Evolutionary conservation across 2,113 vertebrate genomes (phyloP).

Genomic region (Bujurquina vittata): DNA sequence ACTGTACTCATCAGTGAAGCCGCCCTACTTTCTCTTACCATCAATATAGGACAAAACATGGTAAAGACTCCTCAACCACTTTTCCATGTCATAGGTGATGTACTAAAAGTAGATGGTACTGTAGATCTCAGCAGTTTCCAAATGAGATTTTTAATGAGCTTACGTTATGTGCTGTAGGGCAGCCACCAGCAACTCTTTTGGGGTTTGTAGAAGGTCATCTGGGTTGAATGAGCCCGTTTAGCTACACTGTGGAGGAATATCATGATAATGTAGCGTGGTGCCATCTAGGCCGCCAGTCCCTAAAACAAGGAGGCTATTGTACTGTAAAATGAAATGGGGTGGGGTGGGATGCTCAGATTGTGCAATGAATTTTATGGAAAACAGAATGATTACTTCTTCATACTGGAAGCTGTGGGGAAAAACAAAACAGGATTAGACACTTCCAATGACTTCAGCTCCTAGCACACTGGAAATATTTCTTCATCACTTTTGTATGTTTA

Average conservation of each 20-base stretch:
- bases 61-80: conserved; percentile 57
- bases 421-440: conserved; percentile 16
- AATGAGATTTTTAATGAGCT: conserved; percentile 79
- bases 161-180: conserved; percentile 67
- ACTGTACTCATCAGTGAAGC: conserved; percentile 63
- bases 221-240: conserved; percentile 75
- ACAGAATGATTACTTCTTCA: conserved; percentile 60
- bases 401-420: conserved; percentile 29
- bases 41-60: conserved; percentile 72
- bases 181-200: conserved; percentile 67
- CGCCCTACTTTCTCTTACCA: conserved; percentile 68
- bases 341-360: conserved; percentile 63
- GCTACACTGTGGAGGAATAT: conserved; percentile 74
- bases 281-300: conserved; percentile 69
- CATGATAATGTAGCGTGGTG: conserved; percentile 77
- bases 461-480: conserved; percentile 33
- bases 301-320: conserved; percentile 80
- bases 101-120: conserved; percentile 74
- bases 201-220: conserved; percentile 75
- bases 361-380: conserved; percentile 69
- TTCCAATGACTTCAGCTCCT: conserved; percentile 32
- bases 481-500: conserved; percentile 28
- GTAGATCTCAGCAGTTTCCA: conserved; percentile 66
- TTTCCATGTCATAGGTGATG: conserved; percentile 67
- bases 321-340: conserved; percentile 72